Base-by-base conservation (phyloP, 2,888 invertebrate species). In the Noctua pronuba region DNA sequence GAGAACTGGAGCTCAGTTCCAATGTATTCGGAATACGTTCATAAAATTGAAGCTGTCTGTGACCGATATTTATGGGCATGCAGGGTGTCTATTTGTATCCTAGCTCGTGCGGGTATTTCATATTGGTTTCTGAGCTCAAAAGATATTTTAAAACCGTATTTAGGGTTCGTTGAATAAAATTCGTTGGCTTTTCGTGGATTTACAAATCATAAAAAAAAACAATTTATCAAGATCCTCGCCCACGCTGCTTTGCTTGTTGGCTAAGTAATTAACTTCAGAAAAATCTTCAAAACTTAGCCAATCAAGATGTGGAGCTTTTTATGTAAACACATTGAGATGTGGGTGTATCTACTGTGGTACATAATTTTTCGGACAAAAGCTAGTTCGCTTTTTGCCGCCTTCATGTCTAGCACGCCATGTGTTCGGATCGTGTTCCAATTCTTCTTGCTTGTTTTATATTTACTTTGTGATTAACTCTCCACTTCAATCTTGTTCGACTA, bases 21-120 rank as follows among this genome's bases (percentile, higher is more conserved):
- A 85, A 83, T 72, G 77, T 85, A 84, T 84, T 82, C 74, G 77
- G 71, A 82, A 82, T 82, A 82, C 86, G 86, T 81, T 82, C 77
- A 85, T 85, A 77, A 85, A 84, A 84, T 82, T 73, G 78, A 78
- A 86, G 74, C 78, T 73, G 75, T 70, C 84, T 75, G 71, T 76
- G 80, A 73, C 76, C 76, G 49, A 75, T 83, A 84, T 84, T 75
- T 83, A 86, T 80, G 86, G 73, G 65, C 77, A 60, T 76, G 76
- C 69, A 85, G 65, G 70, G 41, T 66, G 72, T 73, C 85, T 85
- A 85, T 83, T 70, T 82, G 83, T 82, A 85, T 62, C 86, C 62
- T 52, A 76, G 69, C 73, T 58, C 73, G 31, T 13, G 41, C 41
- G 55, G 24, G 24, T 68, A 62, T 73, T 81, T 76, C 35, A 75